A percentile compares a stretch with the other conserved stretches of the same genome.
Conservation (phyloP, 2,113 vertebrate species). For the Macquaria ambigua region DNA sequence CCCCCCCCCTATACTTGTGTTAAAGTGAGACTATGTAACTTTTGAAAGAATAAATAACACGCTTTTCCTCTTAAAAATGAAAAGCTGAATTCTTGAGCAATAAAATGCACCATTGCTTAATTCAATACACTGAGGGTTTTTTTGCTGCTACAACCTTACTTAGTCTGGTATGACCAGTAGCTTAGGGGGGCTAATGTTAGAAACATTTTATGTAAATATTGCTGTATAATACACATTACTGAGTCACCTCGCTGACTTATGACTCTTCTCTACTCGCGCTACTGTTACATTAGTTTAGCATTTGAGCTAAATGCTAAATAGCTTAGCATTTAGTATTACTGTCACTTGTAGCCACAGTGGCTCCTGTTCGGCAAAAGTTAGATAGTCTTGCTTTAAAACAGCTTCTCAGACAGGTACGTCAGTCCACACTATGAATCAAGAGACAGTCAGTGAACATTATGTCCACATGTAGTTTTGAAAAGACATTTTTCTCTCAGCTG, state of each 20-base stretch:
- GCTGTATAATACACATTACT: not conserved
- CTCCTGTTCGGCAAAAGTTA: not conserved
- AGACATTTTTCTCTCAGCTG: conserved; percentile 7
- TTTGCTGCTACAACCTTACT: not conserved
- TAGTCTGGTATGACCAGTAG: not conserved
- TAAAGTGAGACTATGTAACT: not conserved
- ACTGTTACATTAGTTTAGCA: not conserved
- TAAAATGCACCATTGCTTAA: not conserved
- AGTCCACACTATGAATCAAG: not conserved
- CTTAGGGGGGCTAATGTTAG: not conserved
- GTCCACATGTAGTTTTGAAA: not conserved
- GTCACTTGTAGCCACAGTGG: not conserved
- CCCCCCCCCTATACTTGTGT: not conserved
- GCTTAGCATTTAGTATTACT: not conserved
- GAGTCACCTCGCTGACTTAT: not conserved
- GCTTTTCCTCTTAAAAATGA: not conserved
- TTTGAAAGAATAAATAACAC: not conserved
- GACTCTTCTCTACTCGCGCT: not conserved
- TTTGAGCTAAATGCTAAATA: conserved; percentile 2
- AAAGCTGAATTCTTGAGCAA: not conserved
- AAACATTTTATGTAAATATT: not conserved
- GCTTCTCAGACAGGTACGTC: not conserved
- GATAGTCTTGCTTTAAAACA: not conserved
- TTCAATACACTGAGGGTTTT: not conserved
- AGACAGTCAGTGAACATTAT: conserved; percentile 1